Base-by-base conservation (phyloP, 1,140 invertebrate species). In the Sarcophaga bullata region DNA sequence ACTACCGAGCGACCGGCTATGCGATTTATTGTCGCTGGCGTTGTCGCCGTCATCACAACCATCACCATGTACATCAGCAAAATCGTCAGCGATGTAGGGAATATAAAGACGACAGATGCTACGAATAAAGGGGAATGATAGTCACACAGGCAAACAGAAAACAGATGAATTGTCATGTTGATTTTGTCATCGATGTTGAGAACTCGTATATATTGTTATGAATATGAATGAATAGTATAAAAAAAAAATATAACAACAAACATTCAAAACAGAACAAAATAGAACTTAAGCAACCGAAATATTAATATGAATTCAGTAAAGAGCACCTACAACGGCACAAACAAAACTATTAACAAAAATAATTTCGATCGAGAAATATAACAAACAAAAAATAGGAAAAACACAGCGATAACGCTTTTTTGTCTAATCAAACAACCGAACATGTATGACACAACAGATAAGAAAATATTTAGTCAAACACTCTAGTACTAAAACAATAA, bases 361-460 rank as follows among this genome's bases (percentile, higher is more conserved):
- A 37, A 37, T 37, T 37, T 4, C 25, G 25, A 4, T 37, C 25
- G 25, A 37, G 25, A 37, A 37, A 37, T 37, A 37, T 37, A 37
- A 37, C 25, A 37, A 37, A 37, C 1, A 37, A 37, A 37, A 37
- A 37, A 37, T 2, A 37, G 4, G 25, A 37, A 37, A 37, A 37
- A 37, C 25, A 37, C 25, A 4, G 25, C 25, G 25, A 37, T 37
- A 37, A 37, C 25, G 9, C 48, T 48, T 50, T n/a, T 48, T 78
- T 50, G 75, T n/a, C 49, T 19, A 52, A 17, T 46, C 10, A 78
- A 78, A 78, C 75, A 50, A 17, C 49, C 75, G 75, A 78, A 78
- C n/a, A 19, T 68, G 8, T 68, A 68, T 68, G 62, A 68, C 62
- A 19, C 25, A 62, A 62, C 58, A 58, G 54, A 13, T 9, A 19